Conservation (phyloP, 1,140 invertebrate genomes). For the Saccostrea cuccullata region DNA sequence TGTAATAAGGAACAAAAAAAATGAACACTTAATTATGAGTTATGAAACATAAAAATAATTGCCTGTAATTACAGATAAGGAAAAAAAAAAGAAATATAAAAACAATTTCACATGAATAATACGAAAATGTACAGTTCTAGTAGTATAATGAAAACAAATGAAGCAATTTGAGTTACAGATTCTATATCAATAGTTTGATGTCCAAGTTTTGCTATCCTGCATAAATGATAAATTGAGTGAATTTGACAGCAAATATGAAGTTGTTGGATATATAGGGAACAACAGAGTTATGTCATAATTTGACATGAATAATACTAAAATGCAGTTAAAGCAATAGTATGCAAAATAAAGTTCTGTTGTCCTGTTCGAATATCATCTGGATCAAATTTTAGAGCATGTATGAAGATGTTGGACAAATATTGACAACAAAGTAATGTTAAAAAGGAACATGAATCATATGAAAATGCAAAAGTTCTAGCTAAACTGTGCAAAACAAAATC, state of each 20-base stretch:
- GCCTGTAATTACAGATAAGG: background rate
- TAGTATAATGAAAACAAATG: background rate
- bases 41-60: conserved; percentile 9
- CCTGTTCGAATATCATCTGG: background rate
- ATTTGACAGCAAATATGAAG: background rate
- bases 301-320: background rate
- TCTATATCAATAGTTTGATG: conserved; percentile 17
- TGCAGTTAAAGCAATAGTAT: background rate
- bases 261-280: conserved; percentile 10
- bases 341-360: conserved; percentile 9
- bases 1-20: background rate
- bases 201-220: background rate
- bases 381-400: background rate
- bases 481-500: background rate
- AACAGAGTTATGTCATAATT: background rate
- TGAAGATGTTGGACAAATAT: background rate
- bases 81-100: conserved; percentile 12
- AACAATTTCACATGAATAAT: background rate
- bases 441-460: background rate
- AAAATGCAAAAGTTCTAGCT: conserved; percentile 6
- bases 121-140: background rate
- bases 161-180: conserved; percentile 3
- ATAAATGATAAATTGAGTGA: background rate
- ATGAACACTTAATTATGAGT: background rate
- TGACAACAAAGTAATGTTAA: conserved; percentile 1